Percentiles rank a stretch among this genome's conserved stretches.
Conservation (phyloP, 2,797 vertebrate species). For the Cuniculus paca region DNA sequence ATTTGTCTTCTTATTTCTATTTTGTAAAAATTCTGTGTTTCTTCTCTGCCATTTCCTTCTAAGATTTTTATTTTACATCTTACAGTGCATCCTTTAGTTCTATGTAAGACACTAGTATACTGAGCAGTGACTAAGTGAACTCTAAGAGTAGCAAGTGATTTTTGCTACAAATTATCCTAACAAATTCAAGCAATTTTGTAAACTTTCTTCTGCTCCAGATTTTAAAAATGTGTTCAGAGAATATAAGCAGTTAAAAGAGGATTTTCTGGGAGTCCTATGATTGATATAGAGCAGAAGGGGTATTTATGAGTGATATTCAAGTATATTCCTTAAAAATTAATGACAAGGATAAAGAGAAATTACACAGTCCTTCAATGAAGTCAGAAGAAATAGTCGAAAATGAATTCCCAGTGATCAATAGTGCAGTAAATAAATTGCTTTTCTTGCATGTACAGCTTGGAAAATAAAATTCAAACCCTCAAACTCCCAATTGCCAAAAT, state of each 20-base stretch:
- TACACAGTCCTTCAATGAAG: background rate
- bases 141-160: background rate
- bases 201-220: background rate
- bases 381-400: conserved; percentile 60
- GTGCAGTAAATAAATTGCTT: conserved; percentile 65
- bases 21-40: background rate
- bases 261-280: background rate
- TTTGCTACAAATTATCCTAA: background rate
- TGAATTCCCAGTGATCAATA: conserved; percentile 47
- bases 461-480: conserved; percentile 77
- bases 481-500: conserved; percentile 69
- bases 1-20: background rate
- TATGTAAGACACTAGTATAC: background rate
- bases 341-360: background rate
- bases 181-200: background rate
- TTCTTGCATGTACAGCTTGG: conserved; percentile 48
- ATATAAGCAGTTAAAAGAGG: background rate
- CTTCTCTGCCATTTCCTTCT: background rate
- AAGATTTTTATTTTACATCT: background rate
- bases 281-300: background rate
- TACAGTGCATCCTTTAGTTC: background rate
- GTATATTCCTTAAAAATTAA: conserved; percentile 56
- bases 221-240: background rate
- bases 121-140: background rate
- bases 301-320: background rate